Evolutionary conservation across 2,797 vertebrate genomes (phyloP), one percentile per base, ranked within the genome.

Genomic region (Yasuhikotakia modesta): DNA sequence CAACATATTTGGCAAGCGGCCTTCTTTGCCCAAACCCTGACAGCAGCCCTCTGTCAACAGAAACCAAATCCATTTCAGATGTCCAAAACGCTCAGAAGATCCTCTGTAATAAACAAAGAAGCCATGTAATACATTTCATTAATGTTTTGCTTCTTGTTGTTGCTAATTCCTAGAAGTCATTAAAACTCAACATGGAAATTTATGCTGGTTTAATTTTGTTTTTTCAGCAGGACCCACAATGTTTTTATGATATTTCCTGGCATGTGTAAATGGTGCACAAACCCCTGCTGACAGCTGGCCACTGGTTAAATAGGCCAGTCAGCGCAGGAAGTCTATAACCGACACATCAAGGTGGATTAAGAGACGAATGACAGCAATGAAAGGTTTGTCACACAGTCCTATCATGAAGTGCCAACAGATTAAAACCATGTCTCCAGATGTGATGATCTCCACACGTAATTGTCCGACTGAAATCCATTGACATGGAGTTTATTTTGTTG

Each of bases 281-380:
- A 67, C 61, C 12, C 12, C 21, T 68, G 66, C 53, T 70, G 69
- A 69, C 45, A 52, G 27, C 35, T 45, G 39, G 53, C 32, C 32
- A 69, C 46, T 66, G 70, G 64, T 79, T 81, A 76, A 76, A 81
- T 22, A 0, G 32, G 22, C 72, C 61, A 68, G 58, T 73, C 52
- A 58, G 72, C 35, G 58, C 57, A 60, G 39, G 32, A 73, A 75
- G 66, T 70, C 61, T 48, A 39, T 77, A 77, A 81, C 48, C 78
- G 78, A 58, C 73, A 79, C 58, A 68, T 81, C 53, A 60, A 7
- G 55, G 53, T 69, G 71, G 65, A 85, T 81, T 83, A 80, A 78
- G 72, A 73, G 66, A 11, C 1, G 35, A 58, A 22, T 68, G 43
- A 75, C 69, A 48, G 48, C 55, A 17, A 22, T 58, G 68, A 63